Evolutionary conservation across 2,888 invertebrate genomes (phyloP), one percentile per base, ranked within the genome.

Genomic region (Macrostomum cliftonense): DNA sequence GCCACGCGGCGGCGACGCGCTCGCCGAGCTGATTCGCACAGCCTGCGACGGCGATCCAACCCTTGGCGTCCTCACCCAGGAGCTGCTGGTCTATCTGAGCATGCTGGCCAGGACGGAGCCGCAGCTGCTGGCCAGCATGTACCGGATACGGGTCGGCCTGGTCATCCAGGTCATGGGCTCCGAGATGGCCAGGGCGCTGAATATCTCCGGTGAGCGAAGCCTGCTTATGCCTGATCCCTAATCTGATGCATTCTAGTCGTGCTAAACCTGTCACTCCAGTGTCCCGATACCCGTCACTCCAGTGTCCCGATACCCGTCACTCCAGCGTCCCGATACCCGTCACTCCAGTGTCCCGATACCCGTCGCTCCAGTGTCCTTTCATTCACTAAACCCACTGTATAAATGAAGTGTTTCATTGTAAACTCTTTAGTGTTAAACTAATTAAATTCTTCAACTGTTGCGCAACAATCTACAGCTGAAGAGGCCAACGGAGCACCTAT

Each of bases 81-180:
- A 97, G 70, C 74, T 97, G 51, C 77, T 99, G 54, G 88, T 97
- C 12, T 97, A 93, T 68, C 74, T 99, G 55, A 93, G 95, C 4
- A 95, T 95, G 88, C 91, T 97, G 67, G 95, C 97, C 55, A 77
- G 95, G 54, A 97, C 97, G 0, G 97, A 97, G 62, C 95, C 97
- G 0, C 86, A 88, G 59, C 73, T 99, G 51, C 97, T 99, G 70
- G 76, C 80, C 54, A 95, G 97, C 74, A 97, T 99, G 95, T 73
- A 97, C 60, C 77, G 97, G 37, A 76, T 97, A 37, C 75, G 97
- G 52, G 85, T 97, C 43, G 93, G 95, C 1, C 77, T 95, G 5
- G 93, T 95, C 56, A 89, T 95, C 61, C 91, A 93, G 77, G 58
- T 87, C 1, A 93, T 97, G 91, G 93, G 95, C 0, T 86, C 88